These are phyloP conservation scores for Plebejus anna DNA, from an alignment of 2,888 invertebrate genomes.

Conservation along the genomic window DNA sequence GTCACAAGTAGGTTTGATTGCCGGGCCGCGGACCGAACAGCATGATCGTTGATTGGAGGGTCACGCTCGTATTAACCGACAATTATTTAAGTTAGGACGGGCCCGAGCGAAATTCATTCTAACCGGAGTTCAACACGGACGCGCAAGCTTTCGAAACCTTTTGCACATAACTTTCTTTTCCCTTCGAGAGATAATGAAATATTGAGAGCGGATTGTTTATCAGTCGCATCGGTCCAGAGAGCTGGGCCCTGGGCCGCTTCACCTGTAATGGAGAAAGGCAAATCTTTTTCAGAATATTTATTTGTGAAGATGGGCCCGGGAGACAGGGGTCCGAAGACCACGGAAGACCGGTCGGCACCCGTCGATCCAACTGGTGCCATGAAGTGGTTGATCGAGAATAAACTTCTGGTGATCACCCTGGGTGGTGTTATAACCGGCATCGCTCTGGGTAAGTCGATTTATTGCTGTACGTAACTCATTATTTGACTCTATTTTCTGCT, in stretches of 20 bases:
- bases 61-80: conserved; percentile 27
- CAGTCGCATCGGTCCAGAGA: conserved; percentile 40
- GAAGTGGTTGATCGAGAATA: conserved; percentile 87
- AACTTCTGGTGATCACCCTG: conserved; percentile 88
- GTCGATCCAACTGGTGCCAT: conserved; percentile 83
- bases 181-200: conserved; percentile 15
- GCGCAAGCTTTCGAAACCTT: neutral
- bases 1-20: conserved; percentile 33
- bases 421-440: conserved; percentile 89
- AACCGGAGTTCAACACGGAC: neutral
- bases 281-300: conserved; percentile 88
- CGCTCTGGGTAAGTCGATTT: conserved; percentile 80
- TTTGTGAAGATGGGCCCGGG: conserved; percentile 89
- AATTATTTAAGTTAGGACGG: conserved; percentile 27
- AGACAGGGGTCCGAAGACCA: conserved; percentile 80
- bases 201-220: conserved; percentile 30
- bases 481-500: neutral
- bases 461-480: neutral
- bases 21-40: conserved; percentile 28
- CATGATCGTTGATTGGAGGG: conserved; percentile 26
- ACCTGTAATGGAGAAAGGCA: conserved; percentile 81
- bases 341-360: conserved; percentile 81
- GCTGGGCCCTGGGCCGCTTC: conserved; percentile 49
- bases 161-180: neutral
- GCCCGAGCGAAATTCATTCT: conserved; percentile 19